Base-by-base conservation (phyloP, 2,797 vertebrate genomes). In the Lates japonicus region DNA sequence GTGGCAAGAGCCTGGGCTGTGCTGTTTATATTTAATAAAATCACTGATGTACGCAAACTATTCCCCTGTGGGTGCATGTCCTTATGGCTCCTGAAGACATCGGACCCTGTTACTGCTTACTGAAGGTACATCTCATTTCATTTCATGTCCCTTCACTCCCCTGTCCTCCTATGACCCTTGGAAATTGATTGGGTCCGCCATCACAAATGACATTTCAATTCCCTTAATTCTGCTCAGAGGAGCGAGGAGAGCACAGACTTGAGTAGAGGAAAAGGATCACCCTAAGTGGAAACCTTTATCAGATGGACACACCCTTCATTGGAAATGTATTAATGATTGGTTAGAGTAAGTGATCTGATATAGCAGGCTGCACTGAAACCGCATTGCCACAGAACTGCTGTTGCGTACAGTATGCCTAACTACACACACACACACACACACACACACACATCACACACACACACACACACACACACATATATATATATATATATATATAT, bases 201-300 rank as follows among this genome's bases (percentile, higher is more conserved):
- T 87, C 65, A 70, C 75, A 83, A 87, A 82, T 86, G 74, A 90
- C 84, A 84, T 85, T 79, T 87, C 82, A 84, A 68, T 87, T 81
- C 57, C 73, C 73, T 89, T 85, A 81, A 83, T 88, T 87, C 80
- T 71, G 72, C 67, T 79, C 8, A 3, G 63, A 85, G 46, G 62
- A 82, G 61, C 49, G 3, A 67, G 54, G 33, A 71, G 75, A 84
- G 86, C 67, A 62, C 25, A 71, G 57, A 54, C 60, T 62, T 63
- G 22, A 74, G 29, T 37, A 17, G 41, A 70, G 46, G 65, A 58
- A 69, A 69, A 61, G 31, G 75, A 85, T 83, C 51, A 31, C 16
- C 58, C 29, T 76, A 76, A 74, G 59, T 72, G 63, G 81, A 76
- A 74, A 35, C 64, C 57, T 81, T 85, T 80, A 87, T 86, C 84